A percentile compares a stretch with the other conserved stretches of the same genome.
These are phyloP conservation scores for Ariolimax columbianus DNA, from an alignment of 2,888 invertebrate species.

Conservation along the genomic window DNA sequence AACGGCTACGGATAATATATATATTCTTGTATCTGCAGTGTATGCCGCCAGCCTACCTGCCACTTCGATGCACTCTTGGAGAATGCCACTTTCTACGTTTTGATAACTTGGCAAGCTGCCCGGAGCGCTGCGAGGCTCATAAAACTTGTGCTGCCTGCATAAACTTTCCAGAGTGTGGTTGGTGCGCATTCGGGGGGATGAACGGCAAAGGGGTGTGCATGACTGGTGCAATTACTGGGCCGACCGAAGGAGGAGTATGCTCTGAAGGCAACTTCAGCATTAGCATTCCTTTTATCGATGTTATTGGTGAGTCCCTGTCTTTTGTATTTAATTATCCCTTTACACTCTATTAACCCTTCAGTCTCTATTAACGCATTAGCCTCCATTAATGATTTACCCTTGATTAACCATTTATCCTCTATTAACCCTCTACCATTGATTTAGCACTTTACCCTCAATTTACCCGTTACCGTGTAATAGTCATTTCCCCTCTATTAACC, in stretches of 20 bases:
- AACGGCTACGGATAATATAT: too few species aligned
- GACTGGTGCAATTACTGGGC: constrained; percentile 87
- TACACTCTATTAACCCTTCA: too few species aligned
- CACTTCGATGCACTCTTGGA: constrained; percentile 92
- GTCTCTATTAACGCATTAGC: too few species aligned
- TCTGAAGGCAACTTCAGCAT: constrained; percentile 60
- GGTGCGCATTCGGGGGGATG: constrained; percentile 86
- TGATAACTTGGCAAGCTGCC: constrained; percentile 84
- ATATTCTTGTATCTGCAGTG: constrained; percentile 81
- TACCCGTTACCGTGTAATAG: too few species aligned
- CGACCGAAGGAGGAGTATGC: constrained; percentile 69
- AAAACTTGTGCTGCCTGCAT: constrained; percentile 92
- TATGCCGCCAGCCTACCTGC: constrained; percentile 90
- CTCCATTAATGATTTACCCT: too few species aligned
- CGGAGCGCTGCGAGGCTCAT: constrained; percentile 89
- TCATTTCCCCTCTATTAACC: too few species aligned
- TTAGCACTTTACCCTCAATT: too few species aligned
- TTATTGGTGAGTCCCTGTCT: constrained; percentile 17
- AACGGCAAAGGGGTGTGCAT: constrained; percentile 88
- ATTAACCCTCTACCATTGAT: too few species aligned
- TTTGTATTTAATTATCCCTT: too few species aligned
- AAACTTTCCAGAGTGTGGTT: constrained; percentile 93
- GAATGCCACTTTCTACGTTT: constrained; percentile 87
- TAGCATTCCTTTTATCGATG: constrained; percentile 40
- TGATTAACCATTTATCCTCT: too few species aligned